These are phyloP conservation scores for Oedothorax gibbosus DNA, from an alignment of 1,140 invertebrate genomes.

Conservation along the genomic window DNA sequence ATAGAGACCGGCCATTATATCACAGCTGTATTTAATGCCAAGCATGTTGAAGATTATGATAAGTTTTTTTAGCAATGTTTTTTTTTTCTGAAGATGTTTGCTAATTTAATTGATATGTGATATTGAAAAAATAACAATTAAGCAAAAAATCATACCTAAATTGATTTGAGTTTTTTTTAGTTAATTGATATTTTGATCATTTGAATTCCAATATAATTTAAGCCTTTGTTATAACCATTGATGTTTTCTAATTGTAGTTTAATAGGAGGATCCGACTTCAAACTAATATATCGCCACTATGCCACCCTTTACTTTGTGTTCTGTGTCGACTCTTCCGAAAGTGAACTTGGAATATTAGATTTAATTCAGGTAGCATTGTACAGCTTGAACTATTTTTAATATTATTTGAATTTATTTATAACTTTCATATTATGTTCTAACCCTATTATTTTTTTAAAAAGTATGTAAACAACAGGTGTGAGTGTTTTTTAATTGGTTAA, in stretches of 20 bases:
- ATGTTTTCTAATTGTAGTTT: slow-evolving; percentile 74
- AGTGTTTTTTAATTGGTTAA: not conserved
- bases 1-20: too few species aligned
- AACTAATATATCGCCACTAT: slow-evolving; percentile 98
- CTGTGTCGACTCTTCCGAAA: slow-evolving; percentile 99
- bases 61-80: too few species aligned
- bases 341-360: slow-evolving; percentile 97
- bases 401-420: not conserved
- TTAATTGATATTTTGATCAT: too few species aligned
- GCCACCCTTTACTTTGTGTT: slow-evolving; percentile 99
- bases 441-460: not conserved
- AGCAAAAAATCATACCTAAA: too few species aligned
- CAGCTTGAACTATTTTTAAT: not conserved
- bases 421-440: not conserved
- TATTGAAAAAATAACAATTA: too few species aligned
- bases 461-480: not conserved
- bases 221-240: too few species aligned
- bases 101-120: too few species aligned
- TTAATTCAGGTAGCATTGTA: slow-evolving; percentile 83
- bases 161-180: too few species aligned
- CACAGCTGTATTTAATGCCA: too few species aligned
- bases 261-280: slow-evolving; percentile 98
- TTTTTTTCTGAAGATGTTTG: too few species aligned
- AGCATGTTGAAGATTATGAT: too few species aligned
- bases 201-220: too few species aligned